A percentile compares a stretch with the other conserved stretches of the same genome.
Conservation (phyloP, 2,888 invertebrate genomes). For the Euspilapteryx auroguttella region DNA sequence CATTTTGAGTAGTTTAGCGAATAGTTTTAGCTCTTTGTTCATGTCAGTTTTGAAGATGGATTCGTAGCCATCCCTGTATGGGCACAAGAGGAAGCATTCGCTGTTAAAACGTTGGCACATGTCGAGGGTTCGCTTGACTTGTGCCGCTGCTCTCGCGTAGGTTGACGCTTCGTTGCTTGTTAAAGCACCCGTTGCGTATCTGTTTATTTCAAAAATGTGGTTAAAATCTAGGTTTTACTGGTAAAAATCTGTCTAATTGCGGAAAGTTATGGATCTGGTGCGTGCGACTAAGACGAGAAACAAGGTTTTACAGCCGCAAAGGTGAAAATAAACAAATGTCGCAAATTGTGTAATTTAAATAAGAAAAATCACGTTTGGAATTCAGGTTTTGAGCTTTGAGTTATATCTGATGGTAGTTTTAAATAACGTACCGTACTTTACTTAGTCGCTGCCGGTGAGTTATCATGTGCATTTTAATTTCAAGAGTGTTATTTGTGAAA, state of each 20-base stretch:
- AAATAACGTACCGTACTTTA: neutral
- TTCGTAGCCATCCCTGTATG: conserved; percentile 62
- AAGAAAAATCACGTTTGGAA: too few relatives aligned
- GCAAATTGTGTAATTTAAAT: too few relatives aligned
- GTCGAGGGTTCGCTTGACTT: conserved; percentile 65
- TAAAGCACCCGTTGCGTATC: conserved; percentile 63
- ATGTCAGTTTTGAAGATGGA: conserved; percentile 63
- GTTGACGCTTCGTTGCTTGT: conserved; percentile 63
- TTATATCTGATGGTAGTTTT: too few relatives aligned
- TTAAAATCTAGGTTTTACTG: neutral
- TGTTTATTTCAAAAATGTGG: conserved; percentile 17
- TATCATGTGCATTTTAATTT: too few relatives aligned
- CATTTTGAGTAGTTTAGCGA: conserved; percentile 63
- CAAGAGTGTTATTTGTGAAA: too few relatives aligned
- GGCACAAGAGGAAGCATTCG: conserved; percentile 66
- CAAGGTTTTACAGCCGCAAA: too few relatives aligned
- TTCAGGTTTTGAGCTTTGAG: too few relatives aligned
- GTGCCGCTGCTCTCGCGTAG: conserved; percentile 61
- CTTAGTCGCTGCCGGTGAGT: too few relatives aligned
- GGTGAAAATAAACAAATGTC: too few relatives aligned
- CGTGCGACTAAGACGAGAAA: too few relatives aligned
- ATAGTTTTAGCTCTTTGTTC: conserved; percentile 60
- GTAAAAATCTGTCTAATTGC: neutral
- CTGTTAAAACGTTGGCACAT: conserved; percentile 62
- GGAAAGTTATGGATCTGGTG: neutral